Percentiles rank a stretch among this genome's conserved stretches.
phyloP scores from a whole-genome alignment of 2,113 vertebrate genomes.

The Rhineura floridana region DNA sequence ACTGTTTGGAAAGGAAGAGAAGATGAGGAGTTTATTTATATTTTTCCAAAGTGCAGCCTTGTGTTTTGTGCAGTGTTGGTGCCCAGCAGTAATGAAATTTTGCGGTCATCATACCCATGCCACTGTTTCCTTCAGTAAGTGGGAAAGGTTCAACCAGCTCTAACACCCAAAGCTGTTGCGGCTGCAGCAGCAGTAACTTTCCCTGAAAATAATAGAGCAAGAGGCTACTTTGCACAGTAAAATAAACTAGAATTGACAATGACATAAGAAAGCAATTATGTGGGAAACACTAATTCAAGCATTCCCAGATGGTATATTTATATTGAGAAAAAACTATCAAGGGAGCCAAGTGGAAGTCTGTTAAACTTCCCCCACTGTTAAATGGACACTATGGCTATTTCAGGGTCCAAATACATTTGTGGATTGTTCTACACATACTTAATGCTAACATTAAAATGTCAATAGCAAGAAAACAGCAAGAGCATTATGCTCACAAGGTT shows the following conservation, averaged over 20 bases:
- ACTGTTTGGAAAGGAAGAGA: background rate
- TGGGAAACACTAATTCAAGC: conserved; percentile 61
- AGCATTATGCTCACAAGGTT: background rate
- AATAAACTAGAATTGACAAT: conserved; percentile 44
- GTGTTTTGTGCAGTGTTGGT: background rate
- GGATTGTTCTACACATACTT: conserved; percentile 11
- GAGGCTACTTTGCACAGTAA: conserved; percentile 43
- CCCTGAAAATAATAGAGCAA: conserved; percentile 25
- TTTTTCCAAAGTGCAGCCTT: background rate
- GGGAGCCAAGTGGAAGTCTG: conserved; percentile 61
- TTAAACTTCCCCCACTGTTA: conserved; percentile 62
- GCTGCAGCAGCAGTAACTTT: background rate
- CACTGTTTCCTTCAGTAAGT: background rate
- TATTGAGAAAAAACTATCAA: conserved; percentile 60
- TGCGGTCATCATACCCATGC: background rate
- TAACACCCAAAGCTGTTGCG: conserved; percentile 12
- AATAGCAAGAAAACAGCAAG: background rate
- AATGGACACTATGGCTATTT: conserved; percentile 49
- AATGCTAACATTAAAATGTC: background rate
- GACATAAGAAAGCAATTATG: conserved; percentile 70
- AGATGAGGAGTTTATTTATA: background rate
- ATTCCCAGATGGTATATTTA: conserved; percentile 72
- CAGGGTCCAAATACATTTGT: conserved; percentile 18
- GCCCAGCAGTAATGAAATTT: background rate
- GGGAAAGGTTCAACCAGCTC: background rate